Percentiles rank a stretch among this genome's conserved stretches.
phyloP scores from a whole-genome alignment of 2,113 vertebrate genomes.

The Boleophthalmus pectinirostris region DNA sequence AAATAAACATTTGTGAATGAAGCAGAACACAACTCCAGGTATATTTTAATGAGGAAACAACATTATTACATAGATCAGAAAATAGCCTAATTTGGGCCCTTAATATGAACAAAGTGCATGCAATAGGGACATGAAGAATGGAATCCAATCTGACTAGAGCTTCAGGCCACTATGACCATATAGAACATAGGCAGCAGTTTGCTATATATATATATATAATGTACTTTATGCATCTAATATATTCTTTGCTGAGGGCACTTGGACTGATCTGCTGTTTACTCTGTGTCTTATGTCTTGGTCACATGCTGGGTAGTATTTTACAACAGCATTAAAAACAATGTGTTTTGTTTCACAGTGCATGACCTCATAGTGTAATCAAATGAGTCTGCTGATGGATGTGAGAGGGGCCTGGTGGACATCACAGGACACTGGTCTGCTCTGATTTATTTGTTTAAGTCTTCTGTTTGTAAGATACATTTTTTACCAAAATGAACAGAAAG shows the following conservation, averaged over 20 bases:
- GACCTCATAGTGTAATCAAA: neutral
- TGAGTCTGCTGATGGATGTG: neutral
- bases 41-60: too few species aligned
- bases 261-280: slow-evolving; percentile 8
- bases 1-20: too few species aligned
- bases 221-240: neutral
- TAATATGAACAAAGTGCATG: too few species aligned
- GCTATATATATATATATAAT: slow-evolving; percentile 18
- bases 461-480: neutral
- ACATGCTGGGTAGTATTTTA: slow-evolving; percentile 5
- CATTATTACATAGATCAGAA: too few species aligned
- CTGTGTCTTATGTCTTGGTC: slow-evolving; percentile 10
- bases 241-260: neutral
- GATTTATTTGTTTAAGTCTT: neutral
- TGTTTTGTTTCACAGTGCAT: slow-evolving; percentile 4
- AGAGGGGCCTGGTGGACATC: neutral
- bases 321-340: slow-evolving; percentile 9
- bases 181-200: slow-evolving; percentile 20
- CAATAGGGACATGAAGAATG: neutral
- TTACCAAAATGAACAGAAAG: neutral
- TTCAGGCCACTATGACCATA: slow-evolving; percentile 22
- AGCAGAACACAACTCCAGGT: too few species aligned
- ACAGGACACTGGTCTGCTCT: neutral
- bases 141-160: neutral
- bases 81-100: too few species aligned